These are phyloP conservation scores for Ficedula albicollis DNA, from an alignment of 2,797 vertebrate species.

Conservation along the genomic window DNA sequence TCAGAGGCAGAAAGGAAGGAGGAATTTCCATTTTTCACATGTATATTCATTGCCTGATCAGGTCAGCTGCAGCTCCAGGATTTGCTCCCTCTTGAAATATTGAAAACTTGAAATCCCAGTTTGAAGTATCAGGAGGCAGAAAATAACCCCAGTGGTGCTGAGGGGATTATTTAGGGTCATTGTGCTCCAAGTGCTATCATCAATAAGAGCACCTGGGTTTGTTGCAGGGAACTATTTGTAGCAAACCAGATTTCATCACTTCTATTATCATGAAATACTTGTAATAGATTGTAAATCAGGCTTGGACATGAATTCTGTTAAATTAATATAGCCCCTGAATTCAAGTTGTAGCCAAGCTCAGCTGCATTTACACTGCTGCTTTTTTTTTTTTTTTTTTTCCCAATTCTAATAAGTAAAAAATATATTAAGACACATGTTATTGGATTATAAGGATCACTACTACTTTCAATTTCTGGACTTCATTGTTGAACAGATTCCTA, in stretches of 20 bases:
- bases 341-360: constrained; percentile 13
- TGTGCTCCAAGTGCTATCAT: background rate
- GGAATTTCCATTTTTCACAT: background rate
- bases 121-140: background rate
- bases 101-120: background rate
- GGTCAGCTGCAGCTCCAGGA: background rate
- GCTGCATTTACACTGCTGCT: background rate
- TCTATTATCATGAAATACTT: background rate
- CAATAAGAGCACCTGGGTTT: background rate
- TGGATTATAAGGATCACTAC: constrained; percentile 35
- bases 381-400: background rate
- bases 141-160: background rate
- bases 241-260: background rate
- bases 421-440: constrained; percentile 32
- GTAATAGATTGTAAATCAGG: constrained; percentile 20
- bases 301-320: constrained; percentile 36
- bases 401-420: constrained; percentile 57
- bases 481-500: constrained; percentile 23
- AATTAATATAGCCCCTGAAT: constrained; percentile 37
- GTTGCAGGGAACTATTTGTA: background rate
- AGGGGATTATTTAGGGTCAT: background rate
- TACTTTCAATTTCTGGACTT: constrained; percentile 43
- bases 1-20: background rate
- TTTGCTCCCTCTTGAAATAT: background rate
- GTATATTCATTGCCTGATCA: background rate